A percentile compares a stretch with the other conserved stretches of the same genome.
These are phyloP conservation scores for Axis porcinus DNA, from an alignment of 2,113 vertebrate species.

Conservation along the genomic window DNA sequence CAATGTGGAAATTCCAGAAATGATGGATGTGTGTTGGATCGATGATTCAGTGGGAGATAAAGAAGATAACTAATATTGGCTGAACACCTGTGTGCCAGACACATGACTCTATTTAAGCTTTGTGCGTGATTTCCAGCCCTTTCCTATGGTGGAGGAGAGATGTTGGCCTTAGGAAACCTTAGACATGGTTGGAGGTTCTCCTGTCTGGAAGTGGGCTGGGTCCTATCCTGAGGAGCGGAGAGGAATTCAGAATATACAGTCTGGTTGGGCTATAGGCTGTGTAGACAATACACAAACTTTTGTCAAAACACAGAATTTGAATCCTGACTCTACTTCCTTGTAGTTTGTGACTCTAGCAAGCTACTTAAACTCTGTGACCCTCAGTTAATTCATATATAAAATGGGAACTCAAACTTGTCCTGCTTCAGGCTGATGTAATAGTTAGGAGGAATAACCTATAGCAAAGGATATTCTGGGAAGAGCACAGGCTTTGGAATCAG, in stretches of 20 bases:
- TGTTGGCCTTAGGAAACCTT: not conserved
- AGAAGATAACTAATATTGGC: not conserved
- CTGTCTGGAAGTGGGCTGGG: not conserved
- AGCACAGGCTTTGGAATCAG: not conserved
- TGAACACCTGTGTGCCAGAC: not conserved
- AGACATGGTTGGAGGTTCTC: not conserved
- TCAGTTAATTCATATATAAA: conserved; percentile 24
- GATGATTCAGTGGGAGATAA: not conserved
- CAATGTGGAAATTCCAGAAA: not conserved
- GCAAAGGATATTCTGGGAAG: not conserved
- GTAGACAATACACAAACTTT: not conserved
- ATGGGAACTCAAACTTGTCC: not conserved
- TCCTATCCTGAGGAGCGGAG: not conserved
- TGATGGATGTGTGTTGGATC: not conserved
- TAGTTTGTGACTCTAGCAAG: not conserved
- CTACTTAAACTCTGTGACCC: not conserved
- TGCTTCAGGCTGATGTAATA: not conserved
- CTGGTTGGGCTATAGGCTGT: not conserved
- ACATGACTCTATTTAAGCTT: not conserved
- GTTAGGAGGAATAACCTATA: not conserved
- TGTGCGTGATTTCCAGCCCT: not conserved
- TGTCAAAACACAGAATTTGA: conserved; percentile 12
- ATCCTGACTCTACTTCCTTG: not conserved
- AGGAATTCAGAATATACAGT: not conserved
- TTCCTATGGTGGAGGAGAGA: not conserved